A percentile compares a stretch with the other conserved stretches of the same genome.
Conservation (phyloP, 2,888 invertebrate genomes). For the Tholera decimalis region DNA sequence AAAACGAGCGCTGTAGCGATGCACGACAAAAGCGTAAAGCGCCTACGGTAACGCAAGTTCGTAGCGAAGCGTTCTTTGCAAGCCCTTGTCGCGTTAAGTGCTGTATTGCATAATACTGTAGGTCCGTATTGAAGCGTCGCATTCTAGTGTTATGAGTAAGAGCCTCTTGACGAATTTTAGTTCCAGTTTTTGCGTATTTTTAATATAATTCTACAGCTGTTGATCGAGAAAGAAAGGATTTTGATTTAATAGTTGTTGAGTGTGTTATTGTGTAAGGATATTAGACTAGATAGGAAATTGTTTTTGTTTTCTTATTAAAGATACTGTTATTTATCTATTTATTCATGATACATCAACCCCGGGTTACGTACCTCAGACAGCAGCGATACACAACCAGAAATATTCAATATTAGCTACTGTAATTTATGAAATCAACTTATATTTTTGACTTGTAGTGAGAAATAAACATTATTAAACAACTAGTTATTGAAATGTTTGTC, state of each 20-base stretch:
- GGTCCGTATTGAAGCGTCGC: conserved; percentile 40
- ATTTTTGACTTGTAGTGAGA: too few relatives aligned
- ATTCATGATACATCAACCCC: too few relatives aligned
- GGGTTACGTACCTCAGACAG: too few relatives aligned
- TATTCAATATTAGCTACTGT: too few relatives aligned
- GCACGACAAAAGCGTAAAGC: conserved; percentile 46
- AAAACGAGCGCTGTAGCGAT: conserved; percentile 29
- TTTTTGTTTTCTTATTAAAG: too few relatives aligned
- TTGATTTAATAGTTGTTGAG: neutral
- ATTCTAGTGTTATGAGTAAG: conserved; percentile 28
- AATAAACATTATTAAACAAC: too few relatives aligned
- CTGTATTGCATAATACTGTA: conserved; percentile 64
- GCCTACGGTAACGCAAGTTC: conserved; percentile 58
- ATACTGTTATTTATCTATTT: too few relatives aligned
- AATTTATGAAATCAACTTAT: too few relatives aligned
- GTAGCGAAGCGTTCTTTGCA: conserved; percentile 40
- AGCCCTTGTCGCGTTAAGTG: conserved; percentile 52
- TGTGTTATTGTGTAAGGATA: neutral
- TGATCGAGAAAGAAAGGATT: neutral
- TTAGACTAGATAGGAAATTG: neutral
- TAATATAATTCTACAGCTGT: conserved; percentile 1
- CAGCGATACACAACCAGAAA: too few relatives aligned
- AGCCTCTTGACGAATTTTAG: conserved; percentile 2
- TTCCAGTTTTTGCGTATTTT: neutral
- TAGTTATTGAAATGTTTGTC: too few relatives aligned